Evolutionary conservation across 2,113 vertebrate genomes (phyloP).

Genomic region (Accipiter cooperii): DNA sequence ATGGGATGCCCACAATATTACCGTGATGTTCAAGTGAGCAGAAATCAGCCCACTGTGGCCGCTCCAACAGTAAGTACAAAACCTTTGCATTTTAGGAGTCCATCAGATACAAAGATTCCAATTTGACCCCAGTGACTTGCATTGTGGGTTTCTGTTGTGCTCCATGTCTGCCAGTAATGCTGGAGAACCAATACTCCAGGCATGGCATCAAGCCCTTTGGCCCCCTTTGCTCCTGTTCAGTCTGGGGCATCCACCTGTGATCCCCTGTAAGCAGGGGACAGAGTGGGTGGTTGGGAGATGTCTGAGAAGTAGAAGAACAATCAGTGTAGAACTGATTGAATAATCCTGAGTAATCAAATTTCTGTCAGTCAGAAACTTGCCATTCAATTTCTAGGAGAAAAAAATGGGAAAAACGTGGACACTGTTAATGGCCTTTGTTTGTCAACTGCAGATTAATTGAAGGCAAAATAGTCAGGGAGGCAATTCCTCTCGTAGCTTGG

Average conservation of each 20-base stretch:
- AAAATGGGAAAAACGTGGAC: background rate
- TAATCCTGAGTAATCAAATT: background rate
- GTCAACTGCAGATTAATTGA: background rate
- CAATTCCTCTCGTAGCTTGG: background rate
- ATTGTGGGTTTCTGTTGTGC: background rate
- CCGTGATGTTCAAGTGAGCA: background rate
- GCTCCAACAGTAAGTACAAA: conserved; percentile 69
- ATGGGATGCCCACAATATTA: conserved; percentile 75
- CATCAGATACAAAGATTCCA: background rate
- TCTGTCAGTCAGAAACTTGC: background rate
- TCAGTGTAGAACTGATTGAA: background rate
- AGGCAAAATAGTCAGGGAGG: background rate
- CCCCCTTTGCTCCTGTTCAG: background rate
- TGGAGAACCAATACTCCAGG: background rate
- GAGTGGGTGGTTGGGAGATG: background rate
- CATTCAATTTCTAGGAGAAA: background rate
- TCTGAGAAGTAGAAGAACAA: background rate
- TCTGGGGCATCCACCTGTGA: background rate
- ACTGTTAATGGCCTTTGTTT: background rate
- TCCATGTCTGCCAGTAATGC: background rate
- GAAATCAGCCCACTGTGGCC: background rate
- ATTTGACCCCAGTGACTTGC: background rate
- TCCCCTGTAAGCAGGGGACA: background rate
- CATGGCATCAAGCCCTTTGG: background rate
- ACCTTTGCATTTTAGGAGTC: background rate